These are phyloP conservation scores for Muscicapa striata DNA, from an alignment of 2,797 vertebrate genomes.

Conservation along the genomic window DNA sequence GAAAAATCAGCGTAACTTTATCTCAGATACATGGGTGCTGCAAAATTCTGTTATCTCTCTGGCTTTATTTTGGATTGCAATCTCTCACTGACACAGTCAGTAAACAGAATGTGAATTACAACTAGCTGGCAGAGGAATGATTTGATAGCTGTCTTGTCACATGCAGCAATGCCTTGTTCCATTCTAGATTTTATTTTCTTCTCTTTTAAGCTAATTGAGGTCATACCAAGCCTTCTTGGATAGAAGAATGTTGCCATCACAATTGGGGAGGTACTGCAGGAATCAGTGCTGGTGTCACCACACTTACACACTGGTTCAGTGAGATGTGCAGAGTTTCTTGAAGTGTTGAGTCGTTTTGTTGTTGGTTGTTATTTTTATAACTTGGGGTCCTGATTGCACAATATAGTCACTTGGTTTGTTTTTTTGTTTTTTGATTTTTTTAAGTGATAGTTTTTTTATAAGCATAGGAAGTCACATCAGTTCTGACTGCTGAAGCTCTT, in stretches of 20 bases:
- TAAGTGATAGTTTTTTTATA: background rate
- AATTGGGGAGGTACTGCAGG: background rate
- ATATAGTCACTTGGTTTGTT: too few species aligned
- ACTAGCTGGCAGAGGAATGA: background rate
- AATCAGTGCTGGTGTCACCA: background rate
- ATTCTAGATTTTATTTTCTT: background rate
- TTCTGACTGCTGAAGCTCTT: background rate
- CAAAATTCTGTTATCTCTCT: background rate
- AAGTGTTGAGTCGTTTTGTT: background rate
- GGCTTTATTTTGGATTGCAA: background rate
- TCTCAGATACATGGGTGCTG: background rate
- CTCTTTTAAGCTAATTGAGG: background rate
- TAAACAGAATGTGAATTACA: slow-evolving; percentile 1
- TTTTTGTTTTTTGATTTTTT: background rate
- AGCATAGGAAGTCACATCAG: background rate
- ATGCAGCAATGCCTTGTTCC: background rate
- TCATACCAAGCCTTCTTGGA: background rate
- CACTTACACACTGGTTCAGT: background rate
- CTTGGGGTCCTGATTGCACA: background rate
- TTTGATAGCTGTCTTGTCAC: background rate
- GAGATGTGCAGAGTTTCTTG: background rate
- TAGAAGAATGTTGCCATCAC: background rate
- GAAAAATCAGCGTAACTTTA: background rate
- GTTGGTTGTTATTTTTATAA: background rate
- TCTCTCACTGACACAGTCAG: background rate